These are phyloP conservation scores for Sciurus vulgaris DNA, from an alignment of 2,797 vertebrate species.

Conservation along the genomic window DNA sequence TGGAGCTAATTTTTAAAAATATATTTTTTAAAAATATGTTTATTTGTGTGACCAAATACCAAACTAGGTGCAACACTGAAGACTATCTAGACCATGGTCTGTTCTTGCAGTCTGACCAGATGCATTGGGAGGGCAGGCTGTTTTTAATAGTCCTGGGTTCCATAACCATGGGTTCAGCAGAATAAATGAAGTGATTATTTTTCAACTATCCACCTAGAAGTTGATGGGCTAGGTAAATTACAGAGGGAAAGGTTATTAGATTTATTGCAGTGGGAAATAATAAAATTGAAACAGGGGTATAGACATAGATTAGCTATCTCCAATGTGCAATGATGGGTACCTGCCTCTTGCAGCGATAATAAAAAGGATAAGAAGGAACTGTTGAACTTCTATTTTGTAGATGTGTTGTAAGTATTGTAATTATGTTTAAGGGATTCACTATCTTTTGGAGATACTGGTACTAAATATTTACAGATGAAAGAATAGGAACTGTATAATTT, in stretches of 20 bases:
- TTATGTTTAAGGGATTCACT: background rate
- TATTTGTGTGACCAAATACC: background rate
- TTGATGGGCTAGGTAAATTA: background rate
- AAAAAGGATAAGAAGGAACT: background rate
- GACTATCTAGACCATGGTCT: background rate
- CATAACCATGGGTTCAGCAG: background rate
- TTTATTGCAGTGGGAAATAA: slow-evolving; percentile 14
- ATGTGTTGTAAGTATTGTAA: background rate
- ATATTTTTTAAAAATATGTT: background rate
- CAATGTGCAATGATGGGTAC: background rate
- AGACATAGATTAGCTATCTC: background rate
- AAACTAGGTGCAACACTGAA: background rate
- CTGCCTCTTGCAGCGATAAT: background rate
- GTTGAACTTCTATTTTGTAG: background rate
- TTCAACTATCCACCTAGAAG: background rate
- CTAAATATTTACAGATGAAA: slow-evolving; percentile 18
- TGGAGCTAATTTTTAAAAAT: background rate
- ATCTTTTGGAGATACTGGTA: background rate
- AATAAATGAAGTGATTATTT: slow-evolving; percentile 33
- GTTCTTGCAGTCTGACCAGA: background rate
- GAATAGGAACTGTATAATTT: background rate
- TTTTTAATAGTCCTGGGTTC: background rate
- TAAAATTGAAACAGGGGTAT: background rate
- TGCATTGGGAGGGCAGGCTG: background rate
- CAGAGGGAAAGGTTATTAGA: background rate